Evolutionary conservation across 2,888 invertebrate genomes (phyloP), one percentile per base, ranked within the genome.

Genomic region (Antitype chi): DNA sequence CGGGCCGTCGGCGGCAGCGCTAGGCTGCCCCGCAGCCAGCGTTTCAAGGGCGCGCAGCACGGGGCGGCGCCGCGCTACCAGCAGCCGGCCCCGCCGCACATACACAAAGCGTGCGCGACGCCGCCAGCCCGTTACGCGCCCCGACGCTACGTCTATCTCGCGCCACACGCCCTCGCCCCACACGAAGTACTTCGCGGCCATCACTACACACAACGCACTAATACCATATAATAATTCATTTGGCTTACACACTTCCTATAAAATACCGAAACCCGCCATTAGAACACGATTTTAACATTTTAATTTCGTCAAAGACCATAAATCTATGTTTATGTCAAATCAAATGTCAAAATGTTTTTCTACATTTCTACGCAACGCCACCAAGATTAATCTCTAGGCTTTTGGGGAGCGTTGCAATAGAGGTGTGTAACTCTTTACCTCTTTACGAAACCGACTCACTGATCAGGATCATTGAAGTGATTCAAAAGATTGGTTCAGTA

Each of bases 101-200:
- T 67, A 88, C 69, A 91, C 80, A 74, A 92, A 92, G 6, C 85
- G 86, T 38, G 90, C 86, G 43, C 80, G 86, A 13, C 79, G 80
- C 23, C 89, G 89, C 92, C 91, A 91, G 78, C 47, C 93, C 90
- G 52, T 43, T n/a, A 88, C 80, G 20, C 69, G 57, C 2, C 88
- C 88, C 55, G 84, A 66, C 20, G 69, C 28, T 62, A 78, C n/a
- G 28, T 91, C 88, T 76, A 93, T n/a, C 76, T 90, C 90, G 59
- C 93, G 90, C 93, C 93, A 93, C 20, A 90, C 88, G 28, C 90
- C 89, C 38, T 88, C 85, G 23, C 88, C 91, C 81, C 88, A 90
- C 76, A 93, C 87, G 78, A 75, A 91, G 66, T 87, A 92, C 85
- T 85, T 83, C 20, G 84, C 60, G 17, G 60, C 53, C 87, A 87